These are phyloP conservation scores for Nymphalis urticae DNA, from an alignment of 2,888 invertebrate genomes.

Conservation along the genomic window DNA sequence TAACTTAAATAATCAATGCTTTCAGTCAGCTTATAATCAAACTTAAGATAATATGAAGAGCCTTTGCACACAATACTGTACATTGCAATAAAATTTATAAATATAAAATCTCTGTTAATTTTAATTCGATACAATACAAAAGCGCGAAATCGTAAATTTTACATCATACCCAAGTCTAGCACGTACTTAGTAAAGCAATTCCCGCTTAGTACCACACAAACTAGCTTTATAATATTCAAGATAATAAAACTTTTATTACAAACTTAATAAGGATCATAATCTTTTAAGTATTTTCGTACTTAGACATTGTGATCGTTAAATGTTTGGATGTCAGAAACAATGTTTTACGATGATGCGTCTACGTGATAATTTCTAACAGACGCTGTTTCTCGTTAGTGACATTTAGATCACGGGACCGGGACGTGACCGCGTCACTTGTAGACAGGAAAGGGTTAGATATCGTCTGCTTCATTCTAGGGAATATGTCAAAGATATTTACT, in stretches of 20 bases:
- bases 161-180: conserved; percentile 16
- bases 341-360: conserved; percentile 29
- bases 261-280: conserved; percentile 15
- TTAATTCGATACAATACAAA: conserved; percentile 10
- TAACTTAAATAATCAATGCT: too few relatives aligned
- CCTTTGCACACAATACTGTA: too few relatives aligned
- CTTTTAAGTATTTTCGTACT: not conserved
- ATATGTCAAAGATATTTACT: too few relatives aligned
- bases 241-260: not conserved
- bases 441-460: too few relatives aligned
- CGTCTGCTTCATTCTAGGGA: too few relatives aligned
- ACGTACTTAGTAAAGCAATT: conserved; percentile 28
- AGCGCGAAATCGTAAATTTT: conserved; percentile 19
- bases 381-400: conserved; percentile 1
- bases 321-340: conserved; percentile 23
- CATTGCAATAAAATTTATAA: too few relatives aligned
- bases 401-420: too few relatives aligned
- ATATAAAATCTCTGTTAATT: too few relatives aligned
- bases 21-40: too few relatives aligned
- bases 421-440: too few relatives aligned
- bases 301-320: conserved; percentile 19
- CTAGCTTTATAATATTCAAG: not conserved
- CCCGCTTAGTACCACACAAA: not conserved
- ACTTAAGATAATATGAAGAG: too few relatives aligned
- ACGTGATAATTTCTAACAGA: conserved; percentile 26